These are phyloP conservation scores for Musca vetustissima DNA, from an alignment of 1,140 invertebrate species.

Conservation along the genomic window DNA sequence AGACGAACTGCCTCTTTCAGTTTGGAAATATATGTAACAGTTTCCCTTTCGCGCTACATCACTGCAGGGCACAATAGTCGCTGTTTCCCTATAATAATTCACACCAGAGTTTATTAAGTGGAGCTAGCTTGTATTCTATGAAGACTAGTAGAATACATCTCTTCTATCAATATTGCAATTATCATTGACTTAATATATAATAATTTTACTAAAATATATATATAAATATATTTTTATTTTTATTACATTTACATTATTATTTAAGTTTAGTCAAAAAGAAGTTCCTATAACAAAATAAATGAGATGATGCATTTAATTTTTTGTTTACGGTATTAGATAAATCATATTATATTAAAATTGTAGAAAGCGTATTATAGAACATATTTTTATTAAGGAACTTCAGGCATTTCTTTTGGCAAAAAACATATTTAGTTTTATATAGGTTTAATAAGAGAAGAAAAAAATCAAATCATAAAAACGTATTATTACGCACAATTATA, in stretches of 20 bases:
- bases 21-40: no score
- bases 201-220: no score
- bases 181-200: background rate
- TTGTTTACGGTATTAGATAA: background rate
- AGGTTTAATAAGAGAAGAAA: background rate
- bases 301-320: constrained; percentile 15
- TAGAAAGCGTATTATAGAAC: background rate
- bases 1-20: no score
- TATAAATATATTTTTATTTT: background rate
- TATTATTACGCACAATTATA: constrained; percentile 17
- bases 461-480: background rate
- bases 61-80: no score
- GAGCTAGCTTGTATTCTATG: no score
- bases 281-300: constrained; percentile 6
- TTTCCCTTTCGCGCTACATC: no score
- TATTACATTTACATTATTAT: background rate
- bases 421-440: background rate
- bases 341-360: no score
- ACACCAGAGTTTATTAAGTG: no score
- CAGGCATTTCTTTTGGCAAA: background rate
- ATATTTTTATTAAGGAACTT: constrained; percentile 6
- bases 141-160: no score
- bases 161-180: background rate
- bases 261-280: constrained; percentile 4
- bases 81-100: no score